Evolutionary conservation across 1,140 invertebrate genomes (phyloP).

Genomic region (Gyrodactylus salaris): DNA sequence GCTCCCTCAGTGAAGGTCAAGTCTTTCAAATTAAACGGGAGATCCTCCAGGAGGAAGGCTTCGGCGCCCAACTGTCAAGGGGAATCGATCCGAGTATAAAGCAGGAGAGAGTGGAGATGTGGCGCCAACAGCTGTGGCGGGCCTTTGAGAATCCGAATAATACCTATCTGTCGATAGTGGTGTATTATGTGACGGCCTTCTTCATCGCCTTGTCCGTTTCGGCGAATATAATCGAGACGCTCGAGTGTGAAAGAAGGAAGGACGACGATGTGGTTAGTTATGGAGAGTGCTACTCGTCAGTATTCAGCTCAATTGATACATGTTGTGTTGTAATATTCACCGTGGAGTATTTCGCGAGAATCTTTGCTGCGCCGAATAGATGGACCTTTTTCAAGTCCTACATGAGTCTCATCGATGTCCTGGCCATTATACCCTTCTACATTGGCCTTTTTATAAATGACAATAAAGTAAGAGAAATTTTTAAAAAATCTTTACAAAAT

Average conservation of each 20-base stretch:
- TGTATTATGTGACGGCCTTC: conserved; percentile 91
- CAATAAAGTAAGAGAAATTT: conserved; percentile 32
- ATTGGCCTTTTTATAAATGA: conserved; percentile 66
- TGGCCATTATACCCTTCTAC: conserved; percentile 82
- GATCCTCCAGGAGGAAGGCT: not conserved
- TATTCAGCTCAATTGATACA: conserved; percentile 80
- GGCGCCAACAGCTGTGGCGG: not conserved
- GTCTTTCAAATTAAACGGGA: conserved; percentile 24
- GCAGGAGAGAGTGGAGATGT: not conserved
- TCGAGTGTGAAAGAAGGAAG: conserved; percentile 18
- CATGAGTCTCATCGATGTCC: conserved; percentile 87
- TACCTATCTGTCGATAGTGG: conserved; percentile 49
- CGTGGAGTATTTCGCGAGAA: conserved; percentile 55
- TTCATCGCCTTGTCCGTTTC: conserved; percentile 87
- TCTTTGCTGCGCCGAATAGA: conserved; percentile 69
- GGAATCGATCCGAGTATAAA: not conserved
- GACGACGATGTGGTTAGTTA: conserved; percentile 45
- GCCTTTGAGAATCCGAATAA: conserved; percentile 4
- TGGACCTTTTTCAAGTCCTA: conserved; percentile 72
- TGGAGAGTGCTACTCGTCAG: conserved; percentile 71
- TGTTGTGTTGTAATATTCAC: conserved; percentile 97
- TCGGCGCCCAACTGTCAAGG: not conserved
- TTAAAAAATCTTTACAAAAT: too few relatives aligned
- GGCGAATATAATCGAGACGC: conserved; percentile 83
- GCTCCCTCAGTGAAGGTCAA: not conserved